A percentile compares a stretch with the other conserved stretches of the same genome.
phyloP scores from a whole-genome alignment of 2,113 vertebrate species.

The Oncorhynchus masou region DNA sequence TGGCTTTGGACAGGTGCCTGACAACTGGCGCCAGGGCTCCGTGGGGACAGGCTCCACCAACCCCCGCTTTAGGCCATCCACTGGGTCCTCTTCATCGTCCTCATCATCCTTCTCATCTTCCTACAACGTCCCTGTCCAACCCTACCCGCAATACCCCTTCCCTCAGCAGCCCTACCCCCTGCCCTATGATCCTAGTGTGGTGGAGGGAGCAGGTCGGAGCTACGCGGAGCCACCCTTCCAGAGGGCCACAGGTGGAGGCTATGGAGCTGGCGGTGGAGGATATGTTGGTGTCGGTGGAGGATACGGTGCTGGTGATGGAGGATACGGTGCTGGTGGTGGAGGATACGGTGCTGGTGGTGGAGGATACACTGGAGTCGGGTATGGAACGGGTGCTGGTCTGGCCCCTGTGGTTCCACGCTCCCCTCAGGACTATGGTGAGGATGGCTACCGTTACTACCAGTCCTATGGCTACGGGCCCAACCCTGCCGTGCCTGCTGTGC shows the following conservation, averaged over 20 bases:
- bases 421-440: slow-evolving; percentile 71
- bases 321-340: slow-evolving; percentile 55
- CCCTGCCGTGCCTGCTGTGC: slow-evolving; percentile 50
- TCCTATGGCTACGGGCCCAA: slow-evolving; percentile 69
- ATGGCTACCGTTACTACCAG: slow-evolving; percentile 74
- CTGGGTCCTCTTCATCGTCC: slow-evolving; percentile 70
- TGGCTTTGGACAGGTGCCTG: slow-evolving; percentile 93
- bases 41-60: slow-evolving; percentile 70
- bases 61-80: slow-evolving; percentile 70
- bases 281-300: slow-evolving; percentile 56
- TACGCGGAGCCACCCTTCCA: no score
- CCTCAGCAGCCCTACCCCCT: slow-evolving; percentile 78
- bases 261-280: slow-evolving; percentile 48
- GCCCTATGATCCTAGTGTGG: slow-evolving; percentile 73
- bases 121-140: slow-evolving; percentile 71
- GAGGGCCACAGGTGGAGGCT: slow-evolving; percentile 50
- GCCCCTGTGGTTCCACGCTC: slow-evolving; percentile 59
- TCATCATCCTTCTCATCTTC: slow-evolving; percentile 69
- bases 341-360: slow-evolving; percentile 62
- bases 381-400: slow-evolving; percentile 65
- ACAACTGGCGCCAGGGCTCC: slow-evolving; percentile 87
- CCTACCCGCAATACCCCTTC: slow-evolving; percentile 77
- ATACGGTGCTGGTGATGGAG: slow-evolving; percentile 64
- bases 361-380: slow-evolving; percentile 74
- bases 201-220: slow-evolving; percentile 54